These are phyloP conservation scores for Plecotus auritus DNA, from an alignment of 2,113 vertebrate genomes.

Conservation along the genomic window DNA sequence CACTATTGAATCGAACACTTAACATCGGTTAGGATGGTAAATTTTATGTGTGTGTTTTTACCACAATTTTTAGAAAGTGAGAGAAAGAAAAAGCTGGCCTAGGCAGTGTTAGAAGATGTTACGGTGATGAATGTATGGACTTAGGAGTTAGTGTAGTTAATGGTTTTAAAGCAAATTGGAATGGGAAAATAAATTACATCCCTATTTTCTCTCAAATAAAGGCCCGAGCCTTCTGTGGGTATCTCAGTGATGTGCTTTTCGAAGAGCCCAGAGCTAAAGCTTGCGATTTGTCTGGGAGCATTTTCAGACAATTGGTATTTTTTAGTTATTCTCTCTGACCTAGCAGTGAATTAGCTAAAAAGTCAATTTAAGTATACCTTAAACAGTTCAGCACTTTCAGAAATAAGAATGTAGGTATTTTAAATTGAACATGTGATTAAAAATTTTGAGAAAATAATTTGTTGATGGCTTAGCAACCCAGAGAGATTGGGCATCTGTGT, in stretches of 20 bases:
- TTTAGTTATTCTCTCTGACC: neutral
- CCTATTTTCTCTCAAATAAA: neutral
- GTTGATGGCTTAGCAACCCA: neutral
- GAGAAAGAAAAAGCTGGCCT: neutral
- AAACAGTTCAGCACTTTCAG: slow-evolving; percentile 5
- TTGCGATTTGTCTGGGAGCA: neutral
- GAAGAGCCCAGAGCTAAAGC: neutral
- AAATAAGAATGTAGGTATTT: neutral
- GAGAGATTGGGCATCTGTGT: neutral
- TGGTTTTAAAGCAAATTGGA: neutral
- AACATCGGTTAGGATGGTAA: neutral
- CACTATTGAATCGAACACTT: neutral
- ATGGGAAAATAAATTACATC: neutral
- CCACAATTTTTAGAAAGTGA: neutral
- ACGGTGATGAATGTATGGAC: neutral
- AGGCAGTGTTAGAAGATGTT: neutral
- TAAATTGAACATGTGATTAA: neutral
- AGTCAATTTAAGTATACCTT: neutral
- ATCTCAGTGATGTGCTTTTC: neutral
- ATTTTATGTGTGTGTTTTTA: neutral
- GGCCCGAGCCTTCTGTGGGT: neutral
- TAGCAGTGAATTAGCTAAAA: slow-evolving; percentile 15
- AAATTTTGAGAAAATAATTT: neutral
- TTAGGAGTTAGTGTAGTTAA: neutral
- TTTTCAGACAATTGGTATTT: neutral